A percentile compares a stretch with the other conserved stretches of the same genome.
Conservation (phyloP, 2,888 invertebrate species). For the Thereva nobilitata region DNA sequence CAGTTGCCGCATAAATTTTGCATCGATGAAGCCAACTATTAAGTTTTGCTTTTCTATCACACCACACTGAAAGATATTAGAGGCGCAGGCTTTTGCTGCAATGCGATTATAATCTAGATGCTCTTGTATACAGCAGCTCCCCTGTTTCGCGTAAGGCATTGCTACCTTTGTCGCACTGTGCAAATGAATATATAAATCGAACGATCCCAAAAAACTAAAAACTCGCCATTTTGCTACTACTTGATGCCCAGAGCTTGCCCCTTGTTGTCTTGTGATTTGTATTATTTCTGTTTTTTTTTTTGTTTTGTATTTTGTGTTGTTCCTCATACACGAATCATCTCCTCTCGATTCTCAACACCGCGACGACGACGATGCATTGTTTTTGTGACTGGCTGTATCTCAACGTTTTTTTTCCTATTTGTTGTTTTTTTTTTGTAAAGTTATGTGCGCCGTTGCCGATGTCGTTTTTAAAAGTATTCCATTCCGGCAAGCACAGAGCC, state of each 20-base stretch:
- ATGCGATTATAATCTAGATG: no score
- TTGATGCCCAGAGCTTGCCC: no score
- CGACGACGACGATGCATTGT: no score
- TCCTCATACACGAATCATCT: background rate
- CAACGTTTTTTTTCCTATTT: conserved; percentile 8
- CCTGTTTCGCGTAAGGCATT: no score
- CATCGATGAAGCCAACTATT: no score
- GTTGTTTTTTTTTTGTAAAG: background rate
- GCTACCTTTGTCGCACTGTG: background rate
- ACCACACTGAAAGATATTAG: no score
- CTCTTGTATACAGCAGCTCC: no score
- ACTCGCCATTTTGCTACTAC: background rate
- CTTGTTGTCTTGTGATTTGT: no score
- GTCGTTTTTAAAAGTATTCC: conserved; percentile 6
- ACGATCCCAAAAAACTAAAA: background rate
- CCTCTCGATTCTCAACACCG: conserved; percentile 11
- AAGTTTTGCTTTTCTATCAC: no score
- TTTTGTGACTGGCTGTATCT: background rate
- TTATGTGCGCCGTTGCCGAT: conserved; percentile 9
- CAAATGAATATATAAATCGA: conserved; percentile 1
- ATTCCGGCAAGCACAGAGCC: background rate
- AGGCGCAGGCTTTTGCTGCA: no score
- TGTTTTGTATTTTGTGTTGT: background rate
- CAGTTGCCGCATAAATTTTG: no score
- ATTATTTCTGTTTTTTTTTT: no score